Evolutionary conservation across 2,888 invertebrate species (phyloP), one percentile per base, ranked within the genome.

Genomic region (Drosophila stalkeri): DNA sequence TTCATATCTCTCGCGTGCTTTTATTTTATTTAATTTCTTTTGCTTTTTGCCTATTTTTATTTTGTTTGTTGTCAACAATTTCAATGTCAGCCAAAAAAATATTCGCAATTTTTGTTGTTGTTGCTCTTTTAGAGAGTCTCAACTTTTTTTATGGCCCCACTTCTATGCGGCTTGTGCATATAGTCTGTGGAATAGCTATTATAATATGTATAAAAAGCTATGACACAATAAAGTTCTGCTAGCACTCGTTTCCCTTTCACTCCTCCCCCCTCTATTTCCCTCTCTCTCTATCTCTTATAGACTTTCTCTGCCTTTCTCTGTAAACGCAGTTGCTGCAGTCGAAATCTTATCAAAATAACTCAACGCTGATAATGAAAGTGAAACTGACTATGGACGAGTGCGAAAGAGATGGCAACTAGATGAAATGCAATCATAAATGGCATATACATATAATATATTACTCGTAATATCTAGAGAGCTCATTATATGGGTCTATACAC

Each of bases 361-460:
- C 68, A 72, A n/a, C 1, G 35, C 75, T 86, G 89, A 86, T 89
- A 86, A 86, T 67, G 77, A 89, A 86, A 86, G 89, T 69, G 60
- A 57, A 68, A 60, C 39, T 52, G 14, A 56, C 27, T 35, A n/a
- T 35, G 27, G 8, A 31, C 9, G 14, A 31, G 66, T 54, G 57
- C 43, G 44, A 76, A 43, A 59, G 56, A 77, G 61, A 47, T 44
- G 47, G 49, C 37, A 61, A 23, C 27, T 37, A 27, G 57, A 31
- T 51, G 33, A 61, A 72, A 64, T 77, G 77, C 72, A 77, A 65
- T 57, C 65, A 44, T 47, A 76, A 76, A 62, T 41, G 47, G 23
- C n/a, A 35, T 51, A 23, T 39, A 52, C 54, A 23, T 41, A 41
- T 35, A 41, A 18, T 49, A 49, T 23, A 6, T 5, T 3, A 41